Evolutionary conservation across 2,888 invertebrate species (phyloP).

Genomic region (Drosophila mettleri): DNA sequence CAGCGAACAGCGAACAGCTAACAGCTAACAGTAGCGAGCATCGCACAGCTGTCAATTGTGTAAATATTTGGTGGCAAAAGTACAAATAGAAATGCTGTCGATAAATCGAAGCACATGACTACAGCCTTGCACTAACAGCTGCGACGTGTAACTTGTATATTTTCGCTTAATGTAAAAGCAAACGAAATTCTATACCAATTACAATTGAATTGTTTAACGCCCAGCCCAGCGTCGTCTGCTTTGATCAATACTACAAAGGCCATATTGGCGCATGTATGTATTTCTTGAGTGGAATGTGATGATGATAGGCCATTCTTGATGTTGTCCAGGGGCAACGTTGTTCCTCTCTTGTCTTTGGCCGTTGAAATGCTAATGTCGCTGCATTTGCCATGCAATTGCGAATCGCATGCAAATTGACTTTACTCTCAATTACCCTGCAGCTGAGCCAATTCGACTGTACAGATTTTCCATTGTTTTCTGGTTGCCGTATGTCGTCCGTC

Average conservation of each 20-base stretch:
- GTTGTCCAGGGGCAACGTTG: neutral
- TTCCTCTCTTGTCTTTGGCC: neutral
- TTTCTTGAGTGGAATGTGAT: neutral
- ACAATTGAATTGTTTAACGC: conserved; percentile 14
- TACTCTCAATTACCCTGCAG: conserved; percentile 13
- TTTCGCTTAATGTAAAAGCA: conserved; percentile 26
- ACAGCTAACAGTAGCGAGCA: conserved; percentile 26
- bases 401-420: conserved; percentile 30
- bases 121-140: conserved; percentile 68
- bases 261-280: neutral
- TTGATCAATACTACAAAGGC: conserved; percentile 4
- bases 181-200: conserved; percentile 30
- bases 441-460: neutral
- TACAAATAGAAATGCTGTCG: conserved; percentile 72
- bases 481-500: neutral
- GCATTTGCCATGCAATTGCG: neutral
- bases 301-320: neutral
- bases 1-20: conserved; percentile 54
- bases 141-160: conserved; percentile 42
- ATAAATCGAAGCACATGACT: conserved; percentile 77
- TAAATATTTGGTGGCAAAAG: conserved; percentile 78
- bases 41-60: conserved; percentile 72
- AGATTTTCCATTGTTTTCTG: conserved; percentile 15
- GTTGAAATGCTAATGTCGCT: conserved; percentile 2
- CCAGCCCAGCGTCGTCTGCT: neutral